Base-by-base conservation (phyloP, 2,113 vertebrate genomes). In the Calyptommatus sinebrachiatus region DNA sequence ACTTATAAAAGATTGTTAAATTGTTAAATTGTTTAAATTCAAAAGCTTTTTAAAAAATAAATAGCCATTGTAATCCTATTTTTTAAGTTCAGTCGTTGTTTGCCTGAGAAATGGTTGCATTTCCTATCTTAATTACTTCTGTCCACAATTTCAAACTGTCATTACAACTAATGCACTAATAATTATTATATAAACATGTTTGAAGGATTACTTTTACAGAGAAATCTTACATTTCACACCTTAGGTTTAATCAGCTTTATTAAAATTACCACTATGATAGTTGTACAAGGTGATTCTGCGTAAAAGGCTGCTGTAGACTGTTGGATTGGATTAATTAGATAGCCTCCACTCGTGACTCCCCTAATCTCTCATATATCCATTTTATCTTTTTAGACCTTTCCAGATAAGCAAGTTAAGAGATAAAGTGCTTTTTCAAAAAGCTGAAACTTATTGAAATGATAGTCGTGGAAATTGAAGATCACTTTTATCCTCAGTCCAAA, bases 301-400 rank as follows among this genome's bases (percentile, higher is more conserved):
- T 2, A 1, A 75, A 76, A 80, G 8, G 77, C 18, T 1, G 6
- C 21, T 67, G 71, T 66, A 80, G 80, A 63, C 5, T 35, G 78
- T 76, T 20, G 29, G 50, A 85, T 48, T 48, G 82, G 9, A 24
- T 71, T 84, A 84, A 87, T 61, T 50, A 87, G 82, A 73, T 76
- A 29, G 60, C 74, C 65, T 24, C 11, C 7, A 12, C 35, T 79
- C 14, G 35, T 60, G 79, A 60, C n/a, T 70, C 28, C 73, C 78
- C 53, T 90, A 84, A 88, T 84, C 82, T 77, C 71, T 78, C 65
- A 35, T 3, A 77, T 84, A 87, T 91, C 81, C 24, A 24, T 57
- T 28, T 88, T 88, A 73, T 77, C 45, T 85, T 48, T 57, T 53
- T 86, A 87, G 82, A 87, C 77, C 84, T 78, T 81, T 50, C 83